Base-by-base conservation (phyloP, 2,113 vertebrate species). In the Caretta caretta region DNA sequence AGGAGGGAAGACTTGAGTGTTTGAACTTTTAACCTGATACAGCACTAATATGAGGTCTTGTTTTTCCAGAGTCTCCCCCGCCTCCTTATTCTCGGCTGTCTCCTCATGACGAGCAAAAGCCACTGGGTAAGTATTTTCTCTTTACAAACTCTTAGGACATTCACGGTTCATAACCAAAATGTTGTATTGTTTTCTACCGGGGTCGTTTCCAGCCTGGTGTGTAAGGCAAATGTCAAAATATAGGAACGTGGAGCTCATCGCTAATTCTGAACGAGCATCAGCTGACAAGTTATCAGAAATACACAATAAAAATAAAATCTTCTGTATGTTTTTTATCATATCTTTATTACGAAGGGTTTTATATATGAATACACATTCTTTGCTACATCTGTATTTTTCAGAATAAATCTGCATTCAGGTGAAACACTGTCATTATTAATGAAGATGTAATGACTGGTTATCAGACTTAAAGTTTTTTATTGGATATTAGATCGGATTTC, bases 1-100 rank as follows among this genome's bases (percentile, higher is more conserved):
- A 6, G 3, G 10, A 50, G 59, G 50, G 80, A 35, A 75, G 38
- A 51, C 1, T 0, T 0, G 16, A 24, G 83, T 78, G 17, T 87
- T 93, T 80, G 1, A 0, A 4, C 82, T 85, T 8, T 83, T 42
- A 93, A 80, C 53, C 0, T 0, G 81, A 2, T 27, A 1, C 16
- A 20, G 11, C 78, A 54, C 86, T 98, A 96, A 97, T 76, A 0
- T 20, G 0, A 27, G 65, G 65, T 93, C 92, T 79, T 96, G 42
- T 98, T 93, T 98, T 98, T 98, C 50, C 98, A 99, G 99, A 99
- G 98, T 99, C 99, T 97, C 99, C 99, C 54, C 99, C 99, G 84
- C 99, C 99, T 96, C 99, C 99, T 92, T 99, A 99, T 97, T 99
- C 99, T 93, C 99, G 99, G 98, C 99, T 99, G 98, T 99, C 99